Conservation (phyloP, 2,113 vertebrate species). For the Gopherus flavomarginatus region DNA sequence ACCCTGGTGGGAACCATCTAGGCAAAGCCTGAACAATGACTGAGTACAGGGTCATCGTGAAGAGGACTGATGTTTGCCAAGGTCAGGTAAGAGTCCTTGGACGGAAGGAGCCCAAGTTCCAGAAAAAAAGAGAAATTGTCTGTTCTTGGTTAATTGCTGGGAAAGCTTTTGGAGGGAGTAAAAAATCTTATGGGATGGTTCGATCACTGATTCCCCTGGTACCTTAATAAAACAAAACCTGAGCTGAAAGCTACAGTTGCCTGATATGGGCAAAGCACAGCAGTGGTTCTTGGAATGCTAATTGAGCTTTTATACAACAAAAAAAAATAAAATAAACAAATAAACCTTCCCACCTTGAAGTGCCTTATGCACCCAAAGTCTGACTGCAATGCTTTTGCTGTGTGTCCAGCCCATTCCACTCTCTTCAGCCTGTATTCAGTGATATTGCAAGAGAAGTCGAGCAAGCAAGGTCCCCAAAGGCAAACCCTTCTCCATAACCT, state of each 20-base stretch:
- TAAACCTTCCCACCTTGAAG: no score
- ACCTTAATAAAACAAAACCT: neutral
- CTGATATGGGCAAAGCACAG: neutral
- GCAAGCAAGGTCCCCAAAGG: no score
- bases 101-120: neutral
- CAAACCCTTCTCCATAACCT: no score
- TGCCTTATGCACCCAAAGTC: no score
- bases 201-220: neutral
- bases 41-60: neutral
- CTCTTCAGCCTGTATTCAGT: no score
- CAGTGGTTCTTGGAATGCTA: neutral
- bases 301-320: no score
- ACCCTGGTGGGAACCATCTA: neutral
- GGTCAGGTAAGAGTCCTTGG: neutral
- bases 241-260: neutral
- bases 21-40: neutral
- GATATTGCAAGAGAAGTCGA: no score
- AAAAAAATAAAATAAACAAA: no score
- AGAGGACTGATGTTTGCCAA: neutral
- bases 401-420: no score
- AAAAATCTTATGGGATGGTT: neutral
- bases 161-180: neutral
- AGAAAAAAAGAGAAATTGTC: neutral
- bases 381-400: no score
- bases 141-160: neutral